A percentile compares a stretch with the other conserved stretches of the same genome.
Conservation (phyloP, 2,888 invertebrate species). For the Diaperis boleti region DNA sequence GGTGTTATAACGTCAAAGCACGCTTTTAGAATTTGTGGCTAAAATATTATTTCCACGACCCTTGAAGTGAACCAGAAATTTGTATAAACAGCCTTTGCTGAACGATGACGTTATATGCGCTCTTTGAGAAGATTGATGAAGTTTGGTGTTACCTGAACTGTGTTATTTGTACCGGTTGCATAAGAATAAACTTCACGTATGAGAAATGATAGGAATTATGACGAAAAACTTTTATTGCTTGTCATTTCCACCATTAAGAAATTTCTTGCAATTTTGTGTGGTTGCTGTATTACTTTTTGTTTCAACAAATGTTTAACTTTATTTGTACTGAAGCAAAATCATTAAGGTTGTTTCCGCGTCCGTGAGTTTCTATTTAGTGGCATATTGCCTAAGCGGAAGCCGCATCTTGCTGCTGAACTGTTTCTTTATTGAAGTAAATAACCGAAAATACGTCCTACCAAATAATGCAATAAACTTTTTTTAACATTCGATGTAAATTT, state of each 20-base stretch:
- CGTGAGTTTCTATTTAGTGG: constrained; percentile 57
- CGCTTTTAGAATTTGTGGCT: constrained; percentile 21
- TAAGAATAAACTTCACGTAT: constrained; percentile 1
- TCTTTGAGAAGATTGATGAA: constrained; percentile 25
- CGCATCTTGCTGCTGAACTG: constrained; percentile 40
- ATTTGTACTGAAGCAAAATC: constrained; percentile 55
- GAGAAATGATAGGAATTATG: background rate
- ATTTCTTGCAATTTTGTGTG: constrained; percentile 27
- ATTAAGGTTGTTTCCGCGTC: constrained; percentile 58
- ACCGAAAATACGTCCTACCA: constrained; percentile 26
- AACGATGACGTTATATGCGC: constrained; percentile 18
- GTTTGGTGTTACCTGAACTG: constrained; percentile 12
- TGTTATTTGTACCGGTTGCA: constrained; percentile 17
- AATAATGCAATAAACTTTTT: constrained; percentile 27
- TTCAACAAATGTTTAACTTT: constrained; percentile 45
- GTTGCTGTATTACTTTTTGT: constrained; percentile 34
- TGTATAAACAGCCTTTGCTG: constrained; percentile 22
- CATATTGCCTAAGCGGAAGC: constrained; percentile 50
- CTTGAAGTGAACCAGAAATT: constrained; percentile 23
- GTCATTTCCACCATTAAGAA: constrained; percentile 13
- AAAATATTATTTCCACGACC: constrained; percentile 22
- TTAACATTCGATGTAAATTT: constrained; percentile 4
- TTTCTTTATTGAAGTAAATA: constrained; percentile 43
- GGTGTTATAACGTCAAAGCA: constrained; percentile 27
- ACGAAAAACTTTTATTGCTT: constrained; percentile 2